Percentiles rank a stretch among this genome's conserved stretches.
phyloP scores from a whole-genome alignment of 2,888 invertebrate genomes.

The Ceraclea dissimilis region DNA sequence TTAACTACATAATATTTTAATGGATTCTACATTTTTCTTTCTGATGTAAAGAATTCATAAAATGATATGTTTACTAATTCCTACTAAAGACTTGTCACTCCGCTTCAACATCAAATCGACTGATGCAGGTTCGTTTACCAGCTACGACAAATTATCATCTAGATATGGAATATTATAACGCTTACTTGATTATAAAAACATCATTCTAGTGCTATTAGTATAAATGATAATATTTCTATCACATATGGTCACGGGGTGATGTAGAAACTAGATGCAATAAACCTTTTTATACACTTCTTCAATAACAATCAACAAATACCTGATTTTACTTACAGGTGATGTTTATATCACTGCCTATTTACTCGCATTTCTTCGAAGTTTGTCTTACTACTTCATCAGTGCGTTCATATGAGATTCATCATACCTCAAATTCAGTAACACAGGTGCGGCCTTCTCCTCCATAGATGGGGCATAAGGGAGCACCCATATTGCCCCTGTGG shows the following conservation, averaged over 20 bases:
- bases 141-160: background rate
- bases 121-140: background rate
- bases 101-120: background rate
- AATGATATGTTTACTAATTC: no score
- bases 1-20: no score
- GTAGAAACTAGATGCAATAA: constrained; percentile 1
- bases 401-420: no score
- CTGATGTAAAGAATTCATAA: no score
- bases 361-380: background rate
- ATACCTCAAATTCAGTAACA: no score
- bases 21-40: no score
- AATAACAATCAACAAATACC: background rate
- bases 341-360: background rate
- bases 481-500: no score
- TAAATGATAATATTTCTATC: background rate
- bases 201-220: background rate
- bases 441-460: no score
- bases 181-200: background rate
- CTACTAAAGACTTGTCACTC: no score
- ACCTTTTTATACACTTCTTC: background rate
- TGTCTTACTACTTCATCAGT: no score
- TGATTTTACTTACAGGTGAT: background rate
- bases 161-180: background rate
- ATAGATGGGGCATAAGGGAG: no score
- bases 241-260: background rate